A percentile compares a stretch with the other conserved stretches of the same genome.
Conservation (phyloP, 2,113 vertebrate species). For the Pseudorectes ferrugineus region DNA sequence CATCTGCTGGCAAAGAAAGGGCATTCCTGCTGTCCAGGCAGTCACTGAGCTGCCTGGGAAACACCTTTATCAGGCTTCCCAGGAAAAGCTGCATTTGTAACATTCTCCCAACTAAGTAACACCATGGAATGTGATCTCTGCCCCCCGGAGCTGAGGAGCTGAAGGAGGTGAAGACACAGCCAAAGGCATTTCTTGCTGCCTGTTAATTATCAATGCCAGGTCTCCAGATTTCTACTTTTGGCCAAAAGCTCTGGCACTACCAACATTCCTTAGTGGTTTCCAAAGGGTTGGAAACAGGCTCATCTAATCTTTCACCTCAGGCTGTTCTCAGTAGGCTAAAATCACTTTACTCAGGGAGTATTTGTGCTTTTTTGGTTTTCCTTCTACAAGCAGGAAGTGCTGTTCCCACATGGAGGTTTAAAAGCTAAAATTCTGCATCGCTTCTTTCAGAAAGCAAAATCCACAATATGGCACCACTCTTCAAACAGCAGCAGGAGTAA, state of each 20-base stretch:
- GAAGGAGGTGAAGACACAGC: neutral
- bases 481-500: neutral
- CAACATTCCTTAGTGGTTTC: neutral
- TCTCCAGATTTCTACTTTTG: neutral
- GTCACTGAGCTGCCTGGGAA: neutral
- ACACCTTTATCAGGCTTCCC: neutral
- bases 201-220: neutral
- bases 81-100: neutral
- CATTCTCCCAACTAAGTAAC: neutral
- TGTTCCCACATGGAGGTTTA: rapidly evolving
- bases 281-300: neutral
- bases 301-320: neutral
- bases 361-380: neutral
- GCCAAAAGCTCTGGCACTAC: neutral
- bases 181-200: neutral
- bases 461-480: rapidly evolving
- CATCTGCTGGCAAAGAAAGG: neutral
- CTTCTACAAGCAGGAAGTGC: neutral
- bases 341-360: neutral
- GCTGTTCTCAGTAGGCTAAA: neutral
- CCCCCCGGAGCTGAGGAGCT: neutral
- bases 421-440: rapidly evolving
- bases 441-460: neutral
- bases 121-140: neutral
- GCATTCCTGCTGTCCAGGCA: neutral